Evolutionary conservation across 2,888 invertebrate genomes (phyloP).

Genomic region (Schizotus pectinicornis): DNA sequence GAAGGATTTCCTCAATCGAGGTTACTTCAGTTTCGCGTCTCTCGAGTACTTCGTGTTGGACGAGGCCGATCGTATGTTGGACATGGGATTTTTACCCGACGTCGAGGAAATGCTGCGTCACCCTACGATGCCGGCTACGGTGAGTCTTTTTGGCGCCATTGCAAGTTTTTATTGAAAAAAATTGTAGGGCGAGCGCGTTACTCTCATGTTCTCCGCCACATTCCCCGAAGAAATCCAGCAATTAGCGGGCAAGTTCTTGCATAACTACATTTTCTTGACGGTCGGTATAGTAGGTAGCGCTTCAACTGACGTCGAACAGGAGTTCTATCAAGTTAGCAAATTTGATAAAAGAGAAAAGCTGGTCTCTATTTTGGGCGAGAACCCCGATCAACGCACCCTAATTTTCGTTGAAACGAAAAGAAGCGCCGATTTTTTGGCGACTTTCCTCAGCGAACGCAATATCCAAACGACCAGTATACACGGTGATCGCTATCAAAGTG

Average conservation of each 20-base stretch:
- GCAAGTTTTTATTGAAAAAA: constrained; percentile 26
- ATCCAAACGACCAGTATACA: constrained; percentile 76
- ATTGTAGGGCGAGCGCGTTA: constrained; percentile 87
- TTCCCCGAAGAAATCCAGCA: constrained; percentile 98
- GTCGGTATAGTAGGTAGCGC: constrained; percentile 99
- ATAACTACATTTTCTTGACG: constrained; percentile 98
- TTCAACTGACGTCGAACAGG: constrained; percentile 99
- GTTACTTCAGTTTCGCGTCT: constrained; percentile 93
- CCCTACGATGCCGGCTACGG: constrained; percentile 63
- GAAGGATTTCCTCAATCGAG: constrained; percentile 95
- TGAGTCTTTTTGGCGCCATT: constrained; percentile 54
- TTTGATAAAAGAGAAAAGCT: constrained; percentile 95
- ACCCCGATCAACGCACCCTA: constrained; percentile 86
- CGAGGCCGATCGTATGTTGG: constrained; percentile 99
- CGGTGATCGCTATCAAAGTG: constrained; percentile 73
- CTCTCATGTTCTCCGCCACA: constrained; percentile 99
- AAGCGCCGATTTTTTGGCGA: constrained; percentile 94
- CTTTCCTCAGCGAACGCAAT: constrained; percentile 86
- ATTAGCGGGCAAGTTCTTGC: constrained; percentile 95
- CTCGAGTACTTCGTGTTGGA: constrained; percentile 94
- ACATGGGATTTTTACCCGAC: constrained; percentile 98
- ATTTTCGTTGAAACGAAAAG: constrained; percentile 99
- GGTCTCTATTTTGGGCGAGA: constrained; percentile 90
- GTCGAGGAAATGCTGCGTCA: constrained; percentile 70
- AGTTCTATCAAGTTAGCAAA: constrained; percentile 96